These are phyloP conservation scores for Chelonoidis abingdonii DNA, from an alignment of 2,113 vertebrate genomes.

Conservation along the genomic window DNA sequence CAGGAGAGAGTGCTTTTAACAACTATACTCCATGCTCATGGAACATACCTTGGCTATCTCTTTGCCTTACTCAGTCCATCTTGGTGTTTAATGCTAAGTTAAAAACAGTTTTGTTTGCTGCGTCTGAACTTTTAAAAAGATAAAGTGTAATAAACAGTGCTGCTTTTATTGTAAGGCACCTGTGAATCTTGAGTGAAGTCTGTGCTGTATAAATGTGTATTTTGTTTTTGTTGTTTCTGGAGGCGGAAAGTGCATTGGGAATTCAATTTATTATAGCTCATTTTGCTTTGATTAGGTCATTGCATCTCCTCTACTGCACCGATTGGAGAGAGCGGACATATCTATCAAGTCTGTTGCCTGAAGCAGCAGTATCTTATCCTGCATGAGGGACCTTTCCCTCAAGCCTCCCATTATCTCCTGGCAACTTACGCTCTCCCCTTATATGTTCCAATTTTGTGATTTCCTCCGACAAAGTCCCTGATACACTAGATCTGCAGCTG, in stretches of 20 bases:
- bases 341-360: background rate
- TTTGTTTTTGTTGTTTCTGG: slow-evolving; percentile 2
- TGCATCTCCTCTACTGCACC: background rate
- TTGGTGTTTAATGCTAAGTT: slow-evolving; percentile 15
- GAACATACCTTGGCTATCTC: background rate
- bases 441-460: background rate
- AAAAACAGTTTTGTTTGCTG: slow-evolving; percentile 1
- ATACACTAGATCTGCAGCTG: background rate
- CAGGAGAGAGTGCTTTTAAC: slow-evolving; percentile 28
- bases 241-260: slow-evolving; percentile 41
- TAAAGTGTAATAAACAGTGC: slow-evolving; percentile 17
- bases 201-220: slow-evolving; percentile 37
- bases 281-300: slow-evolving; percentile 41
- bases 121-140: slow-evolving; percentile 27
- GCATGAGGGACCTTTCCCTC: slow-evolving; percentile 13
- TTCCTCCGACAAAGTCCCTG: background rate
- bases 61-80: slow-evolving; percentile 8
- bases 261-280: background rate
- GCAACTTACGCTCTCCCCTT: background rate
- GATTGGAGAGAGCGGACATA: background rate
- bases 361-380: background rate
- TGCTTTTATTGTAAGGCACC: background rate
- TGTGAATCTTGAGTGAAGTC: background rate
- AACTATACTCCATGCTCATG: background rate
- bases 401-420: background rate